Evolutionary conservation across 2,113 vertebrate genomes (phyloP), one percentile per base, ranked within the genome.

Genomic region (Anthoscopus minutus): DNA sequence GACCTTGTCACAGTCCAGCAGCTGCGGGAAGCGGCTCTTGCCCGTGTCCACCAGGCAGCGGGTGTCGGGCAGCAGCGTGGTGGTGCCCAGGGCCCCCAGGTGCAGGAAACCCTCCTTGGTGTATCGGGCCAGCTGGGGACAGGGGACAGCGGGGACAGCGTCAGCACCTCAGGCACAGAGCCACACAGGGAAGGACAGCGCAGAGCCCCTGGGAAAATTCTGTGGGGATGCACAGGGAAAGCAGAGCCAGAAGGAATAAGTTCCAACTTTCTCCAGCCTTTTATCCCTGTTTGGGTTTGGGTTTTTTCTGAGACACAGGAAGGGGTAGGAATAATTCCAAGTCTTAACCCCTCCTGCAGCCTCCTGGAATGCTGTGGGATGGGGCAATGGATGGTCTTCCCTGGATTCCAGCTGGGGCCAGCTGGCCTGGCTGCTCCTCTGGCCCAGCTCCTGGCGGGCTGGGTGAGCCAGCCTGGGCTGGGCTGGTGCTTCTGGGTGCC

Each of bases 91-190:
- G 4, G 99, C 98, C 0, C 99, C 99, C 48, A 99, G 96, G 82
- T 99, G 99, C 92, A 99, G 97, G 91, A 98, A 98, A 1, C 99
- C 99, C 91, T 99, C 99, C 97, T 96, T 98, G 96, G 99, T 99
- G 95, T 98, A 99, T 16, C 99, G 98, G 33, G 99, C 99, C 50
- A 99, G 97, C 99, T 99, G 96, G 10, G 51, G 56, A 22, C 17
- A 48, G 6, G 25, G 64, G 31, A 81, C 51, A 73, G 37, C 21
- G 10, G 30, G 48, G 67, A 31, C 7, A 71, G 8, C 28, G 7
- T 96, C 47, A 82, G 73, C 37, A 37, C 31, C 40, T 18, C 35
- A 5, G 4, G 4, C 35, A 51, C 42, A 20, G 51, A 58, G 31
- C 1, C 0, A 30, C 0, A 40, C 10, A 70, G 40, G 27, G 22